Conservation (phyloP, 1,140 invertebrate genomes). For the Solen grandis region DNA sequence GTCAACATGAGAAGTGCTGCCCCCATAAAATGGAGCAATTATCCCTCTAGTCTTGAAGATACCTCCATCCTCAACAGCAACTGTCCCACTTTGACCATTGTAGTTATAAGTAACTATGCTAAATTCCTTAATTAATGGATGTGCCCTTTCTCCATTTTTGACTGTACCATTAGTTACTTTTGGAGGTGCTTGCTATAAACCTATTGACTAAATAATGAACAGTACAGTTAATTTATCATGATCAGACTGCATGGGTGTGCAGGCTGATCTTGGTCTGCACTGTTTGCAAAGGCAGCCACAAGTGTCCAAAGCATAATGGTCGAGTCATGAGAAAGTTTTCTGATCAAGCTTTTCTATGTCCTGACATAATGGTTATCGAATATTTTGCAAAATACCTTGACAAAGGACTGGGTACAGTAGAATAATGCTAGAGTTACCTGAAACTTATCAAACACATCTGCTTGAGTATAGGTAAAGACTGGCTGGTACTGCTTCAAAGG, state of each 20-base stretch:
- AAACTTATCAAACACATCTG: slow-evolving; percentile 36
- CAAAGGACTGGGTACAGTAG: background rate
- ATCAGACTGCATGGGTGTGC: no score
- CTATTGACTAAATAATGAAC: background rate
- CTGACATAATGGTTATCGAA: background rate
- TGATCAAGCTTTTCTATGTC: background rate
- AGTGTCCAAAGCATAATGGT: background rate
- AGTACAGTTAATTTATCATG: background rate
- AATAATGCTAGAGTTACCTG: no score
- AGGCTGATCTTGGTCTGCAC: no score
- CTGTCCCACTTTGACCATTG: background rate
- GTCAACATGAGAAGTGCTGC: background rate
- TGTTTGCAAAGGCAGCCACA: background rate
- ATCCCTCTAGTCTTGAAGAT: no score
- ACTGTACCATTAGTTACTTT: no score
- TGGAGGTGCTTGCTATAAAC: no score
- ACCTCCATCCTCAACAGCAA: no score
- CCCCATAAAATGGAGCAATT: no score
- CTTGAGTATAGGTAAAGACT: slow-evolving; percentile 45
- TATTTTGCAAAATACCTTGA: background rate
- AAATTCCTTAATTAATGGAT: background rate
- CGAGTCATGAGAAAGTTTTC: background rate
- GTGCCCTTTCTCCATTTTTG: no score
- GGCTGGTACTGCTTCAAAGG: slow-evolving; percentile 32
- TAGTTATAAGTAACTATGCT: background rate